Evolutionary conservation across 2,797 vertebrate species (phyloP).

Genomic region (Atherinosoma microstoma): DNA sequence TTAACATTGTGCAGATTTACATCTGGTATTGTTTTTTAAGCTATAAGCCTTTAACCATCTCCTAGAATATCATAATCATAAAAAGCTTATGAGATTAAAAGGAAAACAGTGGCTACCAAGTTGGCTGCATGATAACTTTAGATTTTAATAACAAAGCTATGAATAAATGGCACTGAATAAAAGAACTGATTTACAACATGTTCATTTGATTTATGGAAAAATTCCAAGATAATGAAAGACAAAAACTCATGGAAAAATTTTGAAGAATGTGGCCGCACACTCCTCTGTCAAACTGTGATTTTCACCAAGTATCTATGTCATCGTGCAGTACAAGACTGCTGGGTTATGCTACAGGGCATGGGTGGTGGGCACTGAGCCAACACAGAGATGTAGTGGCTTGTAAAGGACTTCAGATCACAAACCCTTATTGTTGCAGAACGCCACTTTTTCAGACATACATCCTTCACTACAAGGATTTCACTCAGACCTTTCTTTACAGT

Average conservation of each 20-base stretch:
- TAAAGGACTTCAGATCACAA: slow-evolving; percentile 49
- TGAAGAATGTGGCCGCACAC: slow-evolving; percentile 40
- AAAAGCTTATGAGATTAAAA: background rate
- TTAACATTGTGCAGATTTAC: background rate
- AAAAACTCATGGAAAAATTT: slow-evolving; percentile 39
- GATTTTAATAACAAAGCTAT: slow-evolving; percentile 31
- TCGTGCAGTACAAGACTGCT: slow-evolving; percentile 25
- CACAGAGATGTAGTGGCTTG: slow-evolving; percentile 33
- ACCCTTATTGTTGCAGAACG: slow-evolving; percentile 58
- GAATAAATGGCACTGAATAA: slow-evolving; percentile 36
- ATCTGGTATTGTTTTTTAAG: background rate
- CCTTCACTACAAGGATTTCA: slow-evolving; percentile 37
- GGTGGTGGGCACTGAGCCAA: slow-evolving; percentile 54
- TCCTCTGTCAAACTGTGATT: slow-evolving; percentile 55
- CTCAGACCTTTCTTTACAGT: slow-evolving; percentile 22
- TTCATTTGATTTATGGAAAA: slow-evolving; percentile 21
- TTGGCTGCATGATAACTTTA: slow-evolving; percentile 2
- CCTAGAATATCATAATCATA: no score
- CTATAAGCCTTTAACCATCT: no score
- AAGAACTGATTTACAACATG: slow-evolving; percentile 30
- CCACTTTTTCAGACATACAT: slow-evolving; percentile 48
- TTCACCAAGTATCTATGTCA: slow-evolving; percentile 40
- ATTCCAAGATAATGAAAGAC: slow-evolving; percentile 53
- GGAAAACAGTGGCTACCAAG: slow-evolving; percentile 2
- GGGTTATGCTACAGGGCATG: slow-evolving; percentile 44